Evolutionary conservation across 2,113 vertebrate genomes (phyloP), one percentile per base, ranked within the genome.

Genomic region (Cavia porcellus): DNA sequence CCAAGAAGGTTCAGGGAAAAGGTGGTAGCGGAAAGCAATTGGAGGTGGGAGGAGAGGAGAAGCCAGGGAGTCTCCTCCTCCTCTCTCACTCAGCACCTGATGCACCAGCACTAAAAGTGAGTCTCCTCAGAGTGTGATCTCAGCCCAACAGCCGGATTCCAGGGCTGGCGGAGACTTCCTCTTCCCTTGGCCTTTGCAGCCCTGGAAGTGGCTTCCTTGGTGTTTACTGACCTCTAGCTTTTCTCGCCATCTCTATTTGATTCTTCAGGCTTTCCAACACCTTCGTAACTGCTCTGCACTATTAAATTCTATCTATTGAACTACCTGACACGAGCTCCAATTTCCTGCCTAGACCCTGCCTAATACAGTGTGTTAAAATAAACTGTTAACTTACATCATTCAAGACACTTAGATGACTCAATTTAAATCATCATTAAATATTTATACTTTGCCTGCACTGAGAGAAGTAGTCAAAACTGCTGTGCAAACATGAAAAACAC

Each of bases 401-500:
- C 52, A 74, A 68, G 82, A 81, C 47, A 32, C 47, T 81, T 35
- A 74, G 52, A 59, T 64, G 15, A 61, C 38, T 55, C 91, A 7
- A 59, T 81, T 95, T 86, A 80, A 84, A 79, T 61, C 74, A 72
- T n/a, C 68, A 62, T 62, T 84, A 88, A 96, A 97, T 81, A 86
- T 68, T 92, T 95, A 50, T 35, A 50, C 62, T 93, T 94, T 77
- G 57, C 75, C 66, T 47, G 14, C 52, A 72, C 30, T 24, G 30
- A 94, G 35, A 97, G 72, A 91, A 89, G 74, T 83, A 90, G 15
- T 97, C 75, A 90, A 91, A 97, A 96, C 38, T 86, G 89, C 75
- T 86, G 83, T 94, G 50, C n/a, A 86, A 89, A 95, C 75, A 89
- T 42, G 74, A 79, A 68, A 85, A 85, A 47, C 2, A 2, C 55